Evolutionary conservation across 30 jellyfish, hydroid and myxozoan species (phyloP).

Genomic region (Chrysaora quinquecirrha): DNA sequence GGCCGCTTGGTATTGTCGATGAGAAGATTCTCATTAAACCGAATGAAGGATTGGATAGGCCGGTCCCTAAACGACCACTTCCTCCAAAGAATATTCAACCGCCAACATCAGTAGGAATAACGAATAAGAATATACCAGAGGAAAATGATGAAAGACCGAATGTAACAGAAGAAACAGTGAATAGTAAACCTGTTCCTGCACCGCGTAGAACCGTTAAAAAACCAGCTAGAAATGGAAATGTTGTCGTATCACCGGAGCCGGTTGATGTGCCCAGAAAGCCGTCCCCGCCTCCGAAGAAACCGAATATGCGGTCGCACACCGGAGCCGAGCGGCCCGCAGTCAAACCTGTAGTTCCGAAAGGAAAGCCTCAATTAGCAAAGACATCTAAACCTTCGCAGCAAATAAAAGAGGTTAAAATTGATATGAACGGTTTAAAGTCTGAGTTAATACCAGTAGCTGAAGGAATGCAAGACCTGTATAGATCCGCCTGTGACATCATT

Average conservation of each 20-base stretch:
- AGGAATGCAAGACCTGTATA: slow-evolving; percentile 46
- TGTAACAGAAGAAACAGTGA: background rate
- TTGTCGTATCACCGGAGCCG: slow-evolving; percentile 7
- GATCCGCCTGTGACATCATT: slow-evolving; percentile 54
- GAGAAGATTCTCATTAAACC: background rate
- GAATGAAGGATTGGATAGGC: slow-evolving; percentile 11
- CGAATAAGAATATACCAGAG: background rate
- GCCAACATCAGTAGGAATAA: slow-evolving; percentile 8
- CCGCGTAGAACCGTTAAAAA: slow-evolving; percentile 44
- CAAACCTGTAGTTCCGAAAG: slow-evolving; percentile 46
- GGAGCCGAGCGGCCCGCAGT: background rate
- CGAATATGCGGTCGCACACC: background rate
- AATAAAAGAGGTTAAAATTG: slow-evolving; percentile 18
- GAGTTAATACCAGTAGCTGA: slow-evolving; percentile 79
- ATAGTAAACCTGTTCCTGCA: slow-evolving; percentile 60
- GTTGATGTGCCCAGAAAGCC: slow-evolving; percentile 8
- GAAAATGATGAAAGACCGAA: background rate
- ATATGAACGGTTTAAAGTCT: slow-evolving; percentile 36
- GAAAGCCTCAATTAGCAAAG: slow-evolving; percentile 64
- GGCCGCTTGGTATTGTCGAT: background rate
- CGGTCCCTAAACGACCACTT: slow-evolving; percentile 44
- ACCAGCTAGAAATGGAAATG: slow-evolving; percentile 24
- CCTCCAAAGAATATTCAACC: slow-evolving; percentile 29
- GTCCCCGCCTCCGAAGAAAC: slow-evolving; percentile 45
- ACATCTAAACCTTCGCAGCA: slow-evolving; percentile 12